A percentile compares a stretch with the other conserved stretches of the same genome.
These are phyloP conservation scores for Pogonophryne albipinna DNA, from an alignment of 2,797 vertebrate genomes.

Conservation along the genomic window DNA sequence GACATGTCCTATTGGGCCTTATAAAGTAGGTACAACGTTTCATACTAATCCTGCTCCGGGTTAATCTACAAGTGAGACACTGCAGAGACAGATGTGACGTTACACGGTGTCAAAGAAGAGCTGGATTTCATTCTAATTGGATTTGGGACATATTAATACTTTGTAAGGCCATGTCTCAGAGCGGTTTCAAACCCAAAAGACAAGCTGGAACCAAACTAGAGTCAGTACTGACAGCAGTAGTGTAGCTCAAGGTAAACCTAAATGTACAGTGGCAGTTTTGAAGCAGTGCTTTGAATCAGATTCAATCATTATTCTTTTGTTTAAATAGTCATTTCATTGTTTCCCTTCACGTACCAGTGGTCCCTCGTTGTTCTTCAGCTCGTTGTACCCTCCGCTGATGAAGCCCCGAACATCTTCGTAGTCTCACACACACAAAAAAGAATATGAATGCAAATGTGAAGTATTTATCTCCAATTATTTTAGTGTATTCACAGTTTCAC, in stretches of 20 bases:
- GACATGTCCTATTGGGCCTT: conserved; percentile 12
- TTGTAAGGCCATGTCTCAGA: conserved; percentile 8
- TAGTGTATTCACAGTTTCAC: neutral
- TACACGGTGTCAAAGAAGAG: conserved; percentile 22
- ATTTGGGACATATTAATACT: conserved; percentile 53
- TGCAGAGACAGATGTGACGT: conserved; percentile 37
- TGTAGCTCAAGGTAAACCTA: neutral
- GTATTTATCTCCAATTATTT: neutral
- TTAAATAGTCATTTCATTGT: conserved; percentile 6
- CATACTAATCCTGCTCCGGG: conserved; percentile 45
- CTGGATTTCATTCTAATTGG: conserved; percentile 52
- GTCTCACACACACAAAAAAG: conserved; percentile 70
- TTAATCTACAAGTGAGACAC: conserved; percentile 33
- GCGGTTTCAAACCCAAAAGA: conserved; percentile 12
- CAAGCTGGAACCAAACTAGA: neutral
- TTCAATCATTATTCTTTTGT: conserved; percentile 2
- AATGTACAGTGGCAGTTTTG: neutral
- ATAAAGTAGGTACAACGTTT: conserved; percentile 40
- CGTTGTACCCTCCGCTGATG: conserved; percentile 81
- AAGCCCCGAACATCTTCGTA: conserved; percentile 83
- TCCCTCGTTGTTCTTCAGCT: conserved; percentile 84
- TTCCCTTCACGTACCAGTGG: conserved; percentile 76
- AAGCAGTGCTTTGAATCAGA: too few relatives aligned
- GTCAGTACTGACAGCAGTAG: neutral
- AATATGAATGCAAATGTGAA: neutral